Percentiles rank a stretch among this genome's conserved stretches.
Conservation (phyloP, 2,113 vertebrate species). For the Gallinago paraguaiae region DNA sequence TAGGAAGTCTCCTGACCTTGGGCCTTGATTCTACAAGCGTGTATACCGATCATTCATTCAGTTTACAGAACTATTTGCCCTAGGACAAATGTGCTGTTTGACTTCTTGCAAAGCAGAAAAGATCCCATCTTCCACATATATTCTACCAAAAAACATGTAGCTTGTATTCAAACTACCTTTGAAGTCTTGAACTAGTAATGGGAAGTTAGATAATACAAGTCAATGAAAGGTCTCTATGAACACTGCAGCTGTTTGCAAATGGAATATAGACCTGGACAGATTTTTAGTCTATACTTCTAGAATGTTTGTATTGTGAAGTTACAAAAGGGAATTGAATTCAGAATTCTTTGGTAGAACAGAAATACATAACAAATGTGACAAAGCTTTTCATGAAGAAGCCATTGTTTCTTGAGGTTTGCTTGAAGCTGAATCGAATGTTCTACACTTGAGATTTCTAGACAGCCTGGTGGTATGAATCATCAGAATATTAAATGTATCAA, state of each 20-base stretch:
- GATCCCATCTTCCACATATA: neutral
- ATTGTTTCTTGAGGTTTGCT: neutral
- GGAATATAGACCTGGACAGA: neutral
- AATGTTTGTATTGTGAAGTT: fast-evolving
- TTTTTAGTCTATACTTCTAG: neutral
- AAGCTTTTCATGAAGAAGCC: neutral
- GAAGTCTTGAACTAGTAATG: neutral
- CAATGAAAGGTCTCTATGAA: neutral
- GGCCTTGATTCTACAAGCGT: neutral
- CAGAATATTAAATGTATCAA: neutral
- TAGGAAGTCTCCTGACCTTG: constrained; percentile 39
- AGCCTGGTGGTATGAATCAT: neutral
- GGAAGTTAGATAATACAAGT: neutral
- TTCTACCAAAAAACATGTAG: neutral
- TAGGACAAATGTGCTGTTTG: constrained; percentile 18
- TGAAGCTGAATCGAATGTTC: neutral
- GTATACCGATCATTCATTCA: neutral
- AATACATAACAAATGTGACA: neutral
- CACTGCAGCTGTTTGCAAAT: neutral
- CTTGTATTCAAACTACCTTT: neutral
- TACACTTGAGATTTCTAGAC: neutral
- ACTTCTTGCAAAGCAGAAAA: neutral
- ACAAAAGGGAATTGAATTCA: neutral
- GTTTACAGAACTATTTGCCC: neutral
- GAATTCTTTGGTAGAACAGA: neutral